A percentile compares a stretch with the other conserved stretches of the same genome.
Evolutionary conservation across 2,113 vertebrate genomes (phyloP).

Genomic region (Pleuronectes platessa): DNA sequence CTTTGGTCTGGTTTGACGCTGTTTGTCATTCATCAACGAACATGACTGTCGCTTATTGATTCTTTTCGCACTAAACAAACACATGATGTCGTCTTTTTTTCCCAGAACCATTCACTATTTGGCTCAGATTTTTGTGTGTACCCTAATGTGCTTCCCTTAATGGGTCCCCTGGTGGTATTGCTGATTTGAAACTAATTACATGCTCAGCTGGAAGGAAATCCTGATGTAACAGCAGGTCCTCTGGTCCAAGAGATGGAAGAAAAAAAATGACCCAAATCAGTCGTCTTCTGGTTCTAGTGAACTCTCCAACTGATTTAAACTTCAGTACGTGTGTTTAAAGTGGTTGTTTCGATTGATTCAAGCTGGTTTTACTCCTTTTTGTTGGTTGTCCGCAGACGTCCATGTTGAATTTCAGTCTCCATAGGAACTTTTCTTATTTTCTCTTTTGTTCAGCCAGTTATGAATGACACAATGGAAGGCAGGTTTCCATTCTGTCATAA

Average conservation of each 20-base stretch:
- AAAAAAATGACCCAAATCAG: conserved; percentile 24
- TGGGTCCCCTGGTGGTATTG: conserved; percentile 65
- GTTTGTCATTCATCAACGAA: conserved; percentile 1
- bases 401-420: conserved; percentile 7
- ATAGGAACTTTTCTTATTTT: conserved; percentile 4
- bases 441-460: conserved; percentile 20
- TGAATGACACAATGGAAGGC: conserved; percentile 43
- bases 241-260: conserved; percentile 8
- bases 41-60: not conserved
- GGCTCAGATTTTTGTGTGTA: conserved; percentile 37
- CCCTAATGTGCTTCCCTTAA: conserved; percentile 55
- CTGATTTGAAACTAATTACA: conserved; percentile 78
- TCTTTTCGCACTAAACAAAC: not conserved
- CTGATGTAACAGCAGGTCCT: conserved; percentile 60
- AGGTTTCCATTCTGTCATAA: conserved; percentile 66
- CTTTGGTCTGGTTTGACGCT: not conserved
- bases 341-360: too few species aligned
- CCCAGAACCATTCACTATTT: conserved; percentile 40
- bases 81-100: conserved; percentile 6
- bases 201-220: conserved; percentile 75
- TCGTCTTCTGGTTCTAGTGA: not conserved
- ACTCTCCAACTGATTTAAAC: not conserved
- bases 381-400: not conserved
- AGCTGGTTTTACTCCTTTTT: not conserved
- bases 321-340: not conserved